phyloP scores from a whole-genome alignment of 2,888 invertebrate species.

The Baccha elongata region DNA sequence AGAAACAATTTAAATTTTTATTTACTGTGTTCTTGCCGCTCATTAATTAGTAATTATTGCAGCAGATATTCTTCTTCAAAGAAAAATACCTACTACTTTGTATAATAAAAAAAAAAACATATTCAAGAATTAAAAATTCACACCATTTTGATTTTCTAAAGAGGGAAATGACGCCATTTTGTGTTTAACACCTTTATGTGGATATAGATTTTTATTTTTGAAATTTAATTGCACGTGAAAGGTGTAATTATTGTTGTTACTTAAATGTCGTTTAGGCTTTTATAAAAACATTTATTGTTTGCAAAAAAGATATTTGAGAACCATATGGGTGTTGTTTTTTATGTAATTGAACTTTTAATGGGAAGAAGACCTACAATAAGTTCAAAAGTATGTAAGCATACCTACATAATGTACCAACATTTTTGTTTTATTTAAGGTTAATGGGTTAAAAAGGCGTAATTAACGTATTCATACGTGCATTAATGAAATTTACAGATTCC shows the following conservation, averaged over 20 bases:
- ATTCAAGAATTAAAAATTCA: constrained; percentile 23
- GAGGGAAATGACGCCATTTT: constrained; percentile 61
- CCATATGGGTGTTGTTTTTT: constrained; percentile 14
- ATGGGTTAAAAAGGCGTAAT: too few relatives aligned
- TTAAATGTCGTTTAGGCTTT: constrained; percentile 5
- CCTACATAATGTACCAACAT: too few relatives aligned
- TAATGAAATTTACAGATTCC: too few relatives aligned
- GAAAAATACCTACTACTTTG: neutral
- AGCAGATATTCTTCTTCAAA: neutral
- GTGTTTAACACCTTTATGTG: constrained; percentile 23
- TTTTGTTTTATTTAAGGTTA: too few relatives aligned
- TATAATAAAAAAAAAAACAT: neutral
- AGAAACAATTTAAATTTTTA: neutral
- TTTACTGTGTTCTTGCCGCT: constrained; percentile 2
- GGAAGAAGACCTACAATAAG: too few relatives aligned
- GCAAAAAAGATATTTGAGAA: constrained; percentile 23
- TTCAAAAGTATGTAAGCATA: too few relatives aligned
- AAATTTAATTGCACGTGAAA: constrained; percentile 48
- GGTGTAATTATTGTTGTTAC: constrained; percentile 25
- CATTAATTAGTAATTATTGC: neutral
- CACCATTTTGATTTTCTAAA: constrained; percentile 22
- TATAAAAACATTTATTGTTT: neutral
- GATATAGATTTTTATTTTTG: constrained; percentile 38
- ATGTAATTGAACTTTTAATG: neutral
- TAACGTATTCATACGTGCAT: too few relatives aligned